Base-by-base conservation (phyloP, 1,140 invertebrate genomes). In the Asbolus verrucosus region DNA sequence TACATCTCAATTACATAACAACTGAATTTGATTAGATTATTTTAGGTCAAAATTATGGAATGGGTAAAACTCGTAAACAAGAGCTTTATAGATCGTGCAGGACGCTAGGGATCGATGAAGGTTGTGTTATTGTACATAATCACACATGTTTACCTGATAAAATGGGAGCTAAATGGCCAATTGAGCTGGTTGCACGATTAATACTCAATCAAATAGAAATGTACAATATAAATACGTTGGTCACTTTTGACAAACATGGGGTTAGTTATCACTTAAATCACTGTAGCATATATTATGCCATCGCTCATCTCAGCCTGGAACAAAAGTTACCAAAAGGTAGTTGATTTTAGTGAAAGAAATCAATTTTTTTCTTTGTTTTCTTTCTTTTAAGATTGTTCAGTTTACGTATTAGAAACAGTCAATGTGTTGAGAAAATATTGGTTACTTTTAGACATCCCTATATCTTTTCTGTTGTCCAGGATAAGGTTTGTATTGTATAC, bases 181-280 rank as follows among this genome's bases (percentile, higher is more conserved):
- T 87, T 36, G 88, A 91, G 69, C 80, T 89, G 9, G 83, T 96
- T 41, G 87, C 91, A 9, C 86, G 90, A 39, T 83, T 90, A 50
- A 87, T 97, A 76, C 82, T 90, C 19, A 87, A 91, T 41, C 85
- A 90, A 41, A 81, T 95, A 54, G 89, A 92, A 81, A 83, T 85
- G 38, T 85, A 93, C 65, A 87, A 90, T 78, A 92, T 95, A 76
- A 90, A 94, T 76, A 90, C 91, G 14, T 85, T 97, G 60, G 88
- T 98, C 36, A 97, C 96, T 27, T 98, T 98, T 85, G 96, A 98
- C 83, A 89, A 90, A 78, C 83, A 90, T 78, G 97, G 97, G 46
- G 89, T 98, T 2, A 96, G 94, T 76, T 88, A 89, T 5, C 96
- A 98, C 84, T 83, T 85, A 18, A 98, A 98, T 85, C 97, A 98